Conservation (phyloP, 2,797 vertebrate genomes). For the Danio aesculapii region DNA sequence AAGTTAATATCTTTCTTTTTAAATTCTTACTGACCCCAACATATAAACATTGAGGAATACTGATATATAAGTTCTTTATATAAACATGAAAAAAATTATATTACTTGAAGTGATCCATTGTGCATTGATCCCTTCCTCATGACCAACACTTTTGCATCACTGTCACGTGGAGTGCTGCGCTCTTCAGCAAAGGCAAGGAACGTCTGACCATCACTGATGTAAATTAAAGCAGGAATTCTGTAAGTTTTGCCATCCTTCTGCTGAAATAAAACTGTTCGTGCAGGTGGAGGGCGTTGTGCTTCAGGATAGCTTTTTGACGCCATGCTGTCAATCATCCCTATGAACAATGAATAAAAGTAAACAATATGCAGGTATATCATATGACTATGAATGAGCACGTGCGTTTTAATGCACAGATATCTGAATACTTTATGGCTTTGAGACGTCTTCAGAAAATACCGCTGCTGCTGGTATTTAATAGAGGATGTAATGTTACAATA, state of each 20-base stretch:
- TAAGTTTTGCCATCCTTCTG: constrained; percentile 83
- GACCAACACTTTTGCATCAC: constrained; percentile 84
- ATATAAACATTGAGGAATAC: neutral
- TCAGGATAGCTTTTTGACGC: constrained; percentile 1
- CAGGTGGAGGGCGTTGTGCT: constrained; percentile 58
- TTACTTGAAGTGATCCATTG: constrained; percentile 80
- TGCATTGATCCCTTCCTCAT: constrained; percentile 82
- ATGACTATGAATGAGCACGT: neutral
- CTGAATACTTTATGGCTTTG: neutral
- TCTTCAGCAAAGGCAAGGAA: constrained; percentile 93
- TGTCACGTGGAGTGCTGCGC: constrained; percentile 78
- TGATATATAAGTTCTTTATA: neutral
- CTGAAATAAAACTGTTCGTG: constrained; percentile 81
- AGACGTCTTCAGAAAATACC: neutral
- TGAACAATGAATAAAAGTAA: neutral
- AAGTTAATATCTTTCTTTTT: no score
- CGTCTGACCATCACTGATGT: constrained; percentile 74
- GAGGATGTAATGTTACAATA: neutral
- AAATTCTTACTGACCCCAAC: neutral
- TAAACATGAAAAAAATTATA: neutral
- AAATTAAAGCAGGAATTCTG: constrained; percentile 89
- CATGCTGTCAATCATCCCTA: constrained; percentile 36
- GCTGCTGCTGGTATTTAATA: neutral
- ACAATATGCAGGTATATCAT: neutral
- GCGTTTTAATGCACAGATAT: neutral